Base-by-base conservation (phyloP, 2,888 invertebrate genomes). In the Tetranychus piercei region DNA sequence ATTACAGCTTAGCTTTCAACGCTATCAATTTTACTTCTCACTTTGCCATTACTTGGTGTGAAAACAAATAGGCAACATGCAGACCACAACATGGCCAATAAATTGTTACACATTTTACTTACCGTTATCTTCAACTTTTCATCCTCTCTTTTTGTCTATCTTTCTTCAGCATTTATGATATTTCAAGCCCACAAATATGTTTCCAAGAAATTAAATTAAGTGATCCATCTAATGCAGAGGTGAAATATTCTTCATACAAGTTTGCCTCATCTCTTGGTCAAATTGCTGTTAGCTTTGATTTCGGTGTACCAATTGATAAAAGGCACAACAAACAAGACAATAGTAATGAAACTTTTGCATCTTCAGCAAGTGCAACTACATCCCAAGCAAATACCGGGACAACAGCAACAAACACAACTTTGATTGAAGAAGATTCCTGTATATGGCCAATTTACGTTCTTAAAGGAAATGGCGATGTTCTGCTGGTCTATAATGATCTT, bases 241-340 rank as follows among this genome's bases (percentile, higher is more conserved):
- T 55, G 15, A 55, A 55, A 55, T 55, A 55, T 55, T 55, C 43
- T 44, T 34, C 71, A 6, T 74, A 73, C 22, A n/a, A 34, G 4
- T 76, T 71, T 71, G 74, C 76, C 3, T 11, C 9, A 18, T 74
- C 76, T n/a, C 70, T 93, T n/a, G 94, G 93, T 0, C 92, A 94
- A 80, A 87, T 88, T 0, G 90, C 90, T 0, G 89, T 93, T 20
- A 90, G 91, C 83, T 94, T 94, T 84, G 91, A 92, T 80, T 89
- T 91, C 81, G 88, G 87, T 1, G 86, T 87, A 2, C 75, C 87
- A 84, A 76, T 80, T 11, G 44, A 34, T 55, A 71, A 71, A 71
- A 9, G 55, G 15, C 9, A 6, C 15, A 23, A 2, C 34, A n/a
- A 71, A 34, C 9, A 9, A 8, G 23, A 9, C 15, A 55, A 69